Evolutionary conservation across 1,140 invertebrate species (phyloP).

Genomic region (Heliothis virescens): DNA sequence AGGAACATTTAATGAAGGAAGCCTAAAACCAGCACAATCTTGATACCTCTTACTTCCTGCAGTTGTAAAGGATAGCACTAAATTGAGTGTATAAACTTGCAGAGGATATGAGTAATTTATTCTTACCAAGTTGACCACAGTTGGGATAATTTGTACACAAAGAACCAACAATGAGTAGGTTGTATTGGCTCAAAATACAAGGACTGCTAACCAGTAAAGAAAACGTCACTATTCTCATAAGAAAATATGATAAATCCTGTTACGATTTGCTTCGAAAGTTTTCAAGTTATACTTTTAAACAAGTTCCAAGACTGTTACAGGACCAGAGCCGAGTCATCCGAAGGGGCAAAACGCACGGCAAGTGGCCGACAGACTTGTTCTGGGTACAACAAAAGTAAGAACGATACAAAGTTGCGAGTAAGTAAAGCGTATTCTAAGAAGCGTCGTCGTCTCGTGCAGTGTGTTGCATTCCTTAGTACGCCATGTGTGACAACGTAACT

Average conservation of each 20-base stretch:
- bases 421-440: slow-evolving; percentile 42
- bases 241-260: background rate
- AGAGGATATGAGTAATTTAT: slow-evolving; percentile 56
- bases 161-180: slow-evolving; percentile 34
- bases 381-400: slow-evolving; percentile 39
- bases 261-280: slow-evolving; percentile 11
- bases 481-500: slow-evolving; percentile 70
- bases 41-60: slow-evolving; percentile 40
- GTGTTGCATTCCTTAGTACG: slow-evolving; percentile 68
- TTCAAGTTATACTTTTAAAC: slow-evolving; percentile 6
- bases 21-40: background rate
- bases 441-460: slow-evolving; percentile 51
- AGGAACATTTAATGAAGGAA: slow-evolving; percentile 3
- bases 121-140: slow-evolving; percentile 45
- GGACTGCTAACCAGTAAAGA: background rate
- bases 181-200: slow-evolving; percentile 3
- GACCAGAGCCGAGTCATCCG: background rate
- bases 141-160: slow-evolving; percentile 47
- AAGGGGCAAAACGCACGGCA: slow-evolving; percentile 21
- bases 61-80: slow-evolving; percentile 37
- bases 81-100: slow-evolving; percentile 44
- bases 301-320: slow-evolving; percentile 9
- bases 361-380: slow-evolving; percentile 35
- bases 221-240: background rate
- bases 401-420: slow-evolving; percentile 54